Percentiles rank a stretch among this genome's conserved stretches.
phyloP scores from a whole-genome alignment of 1,140 invertebrate genomes.

The Drosophila elegans region DNA sequence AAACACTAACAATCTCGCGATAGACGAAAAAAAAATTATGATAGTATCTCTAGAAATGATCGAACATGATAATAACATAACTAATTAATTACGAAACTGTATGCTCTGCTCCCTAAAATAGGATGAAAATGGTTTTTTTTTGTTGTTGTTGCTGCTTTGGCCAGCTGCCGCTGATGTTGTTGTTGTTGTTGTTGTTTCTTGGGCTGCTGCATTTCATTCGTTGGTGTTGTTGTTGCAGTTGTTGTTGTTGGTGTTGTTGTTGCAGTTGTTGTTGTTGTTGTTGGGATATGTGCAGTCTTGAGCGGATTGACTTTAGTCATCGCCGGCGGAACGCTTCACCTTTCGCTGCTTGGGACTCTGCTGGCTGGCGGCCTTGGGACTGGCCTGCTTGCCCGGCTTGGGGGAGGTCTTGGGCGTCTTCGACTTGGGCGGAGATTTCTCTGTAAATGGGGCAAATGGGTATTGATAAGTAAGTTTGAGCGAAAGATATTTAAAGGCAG shows the following conservation, averaged over 20 bases:
- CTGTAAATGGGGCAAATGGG: constrained; percentile 85
- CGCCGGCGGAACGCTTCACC: constrained; percentile 89
- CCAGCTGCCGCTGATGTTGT: constrained; percentile 9
- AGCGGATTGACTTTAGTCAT: constrained; percentile 84
- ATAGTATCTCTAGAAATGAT: constrained; percentile 50
- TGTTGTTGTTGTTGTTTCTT: constrained; percentile 18
- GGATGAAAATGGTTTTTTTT: constrained; percentile 33
- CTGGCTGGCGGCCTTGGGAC: constrained; percentile 85
- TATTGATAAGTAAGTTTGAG: neutral
- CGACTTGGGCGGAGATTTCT: constrained; percentile 86
- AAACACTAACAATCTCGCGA: constrained; percentile 70
- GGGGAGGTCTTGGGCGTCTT: constrained; percentile 85
- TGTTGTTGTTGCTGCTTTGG: constrained; percentile 15
- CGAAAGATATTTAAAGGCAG: neutral
- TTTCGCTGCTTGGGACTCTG: constrained; percentile 91
- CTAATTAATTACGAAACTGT: constrained; percentile 57
- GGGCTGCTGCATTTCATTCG: neutral
- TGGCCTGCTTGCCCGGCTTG: constrained; percentile 78
- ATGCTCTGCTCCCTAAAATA: constrained; percentile 48
- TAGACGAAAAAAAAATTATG: constrained; percentile 54
- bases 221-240: no score
- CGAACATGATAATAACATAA: constrained; percentile 44
- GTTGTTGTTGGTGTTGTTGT: constrained; percentile 16
- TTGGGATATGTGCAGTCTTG: constrained; percentile 57
- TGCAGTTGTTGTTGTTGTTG: constrained; percentile 24